Percentiles rank a stretch among this genome's conserved stretches.
Evolutionary conservation across 1,140 invertebrate species (phyloP).

Genomic region (Colletes latitarsis): DNA sequence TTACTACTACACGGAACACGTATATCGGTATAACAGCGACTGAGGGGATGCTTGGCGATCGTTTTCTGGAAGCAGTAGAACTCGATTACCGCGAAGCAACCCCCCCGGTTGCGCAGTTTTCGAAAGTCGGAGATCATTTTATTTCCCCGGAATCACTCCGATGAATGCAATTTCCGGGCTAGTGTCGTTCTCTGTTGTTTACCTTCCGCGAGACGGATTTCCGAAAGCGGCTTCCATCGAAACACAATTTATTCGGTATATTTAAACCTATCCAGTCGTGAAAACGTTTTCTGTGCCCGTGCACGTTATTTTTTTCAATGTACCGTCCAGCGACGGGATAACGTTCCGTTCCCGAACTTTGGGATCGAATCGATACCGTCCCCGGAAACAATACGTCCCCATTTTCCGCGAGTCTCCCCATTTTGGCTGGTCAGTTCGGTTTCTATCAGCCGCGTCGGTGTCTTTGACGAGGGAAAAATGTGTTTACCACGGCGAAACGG

Average conservation of each 20-base stretch:
- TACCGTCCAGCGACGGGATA: not conserved
- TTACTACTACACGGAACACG: no score
- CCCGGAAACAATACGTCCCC: conserved; percentile 16
- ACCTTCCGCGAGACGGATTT: not conserved
- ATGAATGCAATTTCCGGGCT: not conserved
- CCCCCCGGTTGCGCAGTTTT: no score
- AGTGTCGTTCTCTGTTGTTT: not conserved
- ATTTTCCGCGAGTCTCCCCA: conserved; percentile 38
- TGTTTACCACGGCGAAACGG: conserved; percentile 42
- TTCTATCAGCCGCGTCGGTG: conserved; percentile 26
- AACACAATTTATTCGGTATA: not conserved
- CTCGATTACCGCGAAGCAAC: no score
- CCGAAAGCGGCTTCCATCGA: no score
- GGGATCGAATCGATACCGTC: conserved; percentile 22
- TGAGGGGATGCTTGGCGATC: no score
- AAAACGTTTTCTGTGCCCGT: not conserved
- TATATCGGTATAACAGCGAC: no score
- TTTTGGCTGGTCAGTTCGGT: conserved; percentile 47
- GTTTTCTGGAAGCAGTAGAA: no score
- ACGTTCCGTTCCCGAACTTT: not conserved
- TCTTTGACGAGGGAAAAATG: conserved; percentile 43
- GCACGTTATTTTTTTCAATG: not conserved
- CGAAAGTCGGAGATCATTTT: no score
- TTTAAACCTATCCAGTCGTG: not conserved
- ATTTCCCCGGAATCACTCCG: no score